These are phyloP conservation scores for Triplophysa bombifrons DNA, from an alignment of 2,797 vertebrate species.

Conservation along the genomic window DNA sequence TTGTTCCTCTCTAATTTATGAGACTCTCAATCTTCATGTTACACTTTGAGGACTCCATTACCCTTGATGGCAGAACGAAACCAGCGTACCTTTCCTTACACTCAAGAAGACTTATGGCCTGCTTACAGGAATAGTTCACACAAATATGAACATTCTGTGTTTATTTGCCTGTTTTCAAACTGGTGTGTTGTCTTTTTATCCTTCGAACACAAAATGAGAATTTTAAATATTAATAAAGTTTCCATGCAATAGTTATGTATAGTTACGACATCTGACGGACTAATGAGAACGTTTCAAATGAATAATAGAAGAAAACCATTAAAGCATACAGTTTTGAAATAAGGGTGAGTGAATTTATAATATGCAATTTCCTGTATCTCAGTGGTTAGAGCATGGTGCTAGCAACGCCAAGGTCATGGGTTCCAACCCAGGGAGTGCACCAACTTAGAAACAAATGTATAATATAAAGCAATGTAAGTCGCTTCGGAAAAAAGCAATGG, in stretches of 20 bases:
- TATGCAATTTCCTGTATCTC: too few species aligned
- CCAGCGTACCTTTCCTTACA: conserved; percentile 24
- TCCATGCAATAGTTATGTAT: background rate
- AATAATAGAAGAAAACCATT: background rate
- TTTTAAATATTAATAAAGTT: background rate
- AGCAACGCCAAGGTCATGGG: too few species aligned
- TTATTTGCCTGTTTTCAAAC: background rate
- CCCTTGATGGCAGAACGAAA: conserved; percentile 31
- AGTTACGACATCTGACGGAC: background rate
- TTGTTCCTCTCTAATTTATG: conserved; percentile 40
- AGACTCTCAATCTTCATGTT: conserved; percentile 29
- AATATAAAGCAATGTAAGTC: too few species aligned
- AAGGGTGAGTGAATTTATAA: too few species aligned
- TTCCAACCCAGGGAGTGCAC: too few species aligned
- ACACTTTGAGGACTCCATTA: conserved; percentile 42
- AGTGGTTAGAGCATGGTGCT: too few species aligned
- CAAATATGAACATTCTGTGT: background rate
- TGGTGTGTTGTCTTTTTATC: background rate
- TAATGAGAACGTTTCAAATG: background rate
- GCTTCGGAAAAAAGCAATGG: too few species aligned
- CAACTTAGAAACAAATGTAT: too few species aligned
- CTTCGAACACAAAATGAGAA: background rate
- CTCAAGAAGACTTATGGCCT: conserved; percentile 8
- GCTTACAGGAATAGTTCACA: conserved; percentile 1
- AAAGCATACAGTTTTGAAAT: too few species aligned